phyloP scores from a whole-genome alignment of 35 echinoderm and acorn worm species.

The Apostichopus californicus region DNA sequence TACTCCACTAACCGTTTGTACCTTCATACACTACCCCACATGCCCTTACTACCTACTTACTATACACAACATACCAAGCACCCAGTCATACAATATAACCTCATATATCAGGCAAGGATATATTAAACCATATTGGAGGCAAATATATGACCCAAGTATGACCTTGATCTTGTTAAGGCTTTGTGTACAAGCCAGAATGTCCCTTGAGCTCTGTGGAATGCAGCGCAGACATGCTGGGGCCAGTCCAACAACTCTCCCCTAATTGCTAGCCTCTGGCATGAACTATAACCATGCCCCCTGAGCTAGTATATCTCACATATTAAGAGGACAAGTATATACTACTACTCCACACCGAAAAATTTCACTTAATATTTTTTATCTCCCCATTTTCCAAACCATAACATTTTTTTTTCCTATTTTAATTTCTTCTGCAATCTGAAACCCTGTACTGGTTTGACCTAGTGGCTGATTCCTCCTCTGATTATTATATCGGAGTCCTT shows the following conservation, averaged over 20 bases:
- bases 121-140: neutral
- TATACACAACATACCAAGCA: slow-evolving; percentile 29
- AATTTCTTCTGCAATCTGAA: slow-evolving; percentile 13
- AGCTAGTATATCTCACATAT: neutral
- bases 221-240: slow-evolving; percentile 50
- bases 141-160: slow-evolving; percentile 15
- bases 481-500: too few relatives aligned
- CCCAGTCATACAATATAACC: neutral
- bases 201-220: slow-evolving; percentile 51
- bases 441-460: slow-evolving; percentile 4
- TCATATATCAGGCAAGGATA: neutral
- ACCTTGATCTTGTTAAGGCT: slow-evolving; percentile 63
- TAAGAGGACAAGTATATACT: neutral
- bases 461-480: too few relatives aligned
- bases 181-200: slow-evolving; percentile 53
- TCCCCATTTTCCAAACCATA: neutral
- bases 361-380: slow-evolving; percentile 18
- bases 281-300: slow-evolving; percentile 26
- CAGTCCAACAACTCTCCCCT: slow-evolving; percentile 41
- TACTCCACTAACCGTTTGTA: neutral
- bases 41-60: neutral
- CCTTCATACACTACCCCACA: neutral
- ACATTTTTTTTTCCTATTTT: slow-evolving; percentile 9
- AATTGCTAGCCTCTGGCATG: slow-evolving; percentile 56
- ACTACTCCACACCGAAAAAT: neutral